phyloP scores from a whole-genome alignment of 2,888 invertebrate species.

The Acleris sparsana region DNA sequence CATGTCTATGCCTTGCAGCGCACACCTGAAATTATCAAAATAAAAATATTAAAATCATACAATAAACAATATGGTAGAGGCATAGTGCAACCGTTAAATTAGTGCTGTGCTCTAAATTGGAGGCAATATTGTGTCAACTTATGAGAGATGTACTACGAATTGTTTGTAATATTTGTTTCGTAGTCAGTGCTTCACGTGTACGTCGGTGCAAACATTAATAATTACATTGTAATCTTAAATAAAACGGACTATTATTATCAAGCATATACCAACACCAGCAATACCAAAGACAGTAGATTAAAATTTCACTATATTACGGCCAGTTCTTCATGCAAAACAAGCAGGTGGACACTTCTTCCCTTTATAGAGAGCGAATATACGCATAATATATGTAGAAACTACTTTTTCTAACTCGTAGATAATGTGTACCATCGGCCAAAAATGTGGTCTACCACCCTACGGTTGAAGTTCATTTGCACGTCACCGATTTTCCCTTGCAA shows the following conservation, averaged over 20 bases:
- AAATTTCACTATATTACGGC: not conserved
- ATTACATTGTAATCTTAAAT: slow-evolving; percentile 4
- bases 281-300: not conserved
- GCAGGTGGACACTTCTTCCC: not conserved
- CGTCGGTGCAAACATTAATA: slow-evolving; percentile 5
- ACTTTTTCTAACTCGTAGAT: not conserved
- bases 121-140: too few species aligned
- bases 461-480: too few species aligned
- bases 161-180: not conserved
- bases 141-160: too few species aligned
- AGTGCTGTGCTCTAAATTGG: slow-evolving; percentile 1
- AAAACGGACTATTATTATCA: slow-evolving; percentile 8
- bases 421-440: too few species aligned
- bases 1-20: slow-evolving; percentile 82
- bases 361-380: too few species aligned
- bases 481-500: too few species aligned
- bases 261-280: not conserved
- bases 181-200: slow-evolving; percentile 2
- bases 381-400: not conserved
- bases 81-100: slow-evolving; percentile 15
- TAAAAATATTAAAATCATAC: slow-evolving; percentile 14
- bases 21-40: slow-evolving; percentile 80
- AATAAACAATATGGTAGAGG: not conserved
- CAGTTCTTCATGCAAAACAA: slow-evolving; percentile 1
- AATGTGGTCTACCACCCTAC: too few species aligned